These are phyloP conservation scores for Agrotis ipsilon DNA, from an alignment of 2,888 invertebrate genomes.

Conservation along the genomic window DNA sequence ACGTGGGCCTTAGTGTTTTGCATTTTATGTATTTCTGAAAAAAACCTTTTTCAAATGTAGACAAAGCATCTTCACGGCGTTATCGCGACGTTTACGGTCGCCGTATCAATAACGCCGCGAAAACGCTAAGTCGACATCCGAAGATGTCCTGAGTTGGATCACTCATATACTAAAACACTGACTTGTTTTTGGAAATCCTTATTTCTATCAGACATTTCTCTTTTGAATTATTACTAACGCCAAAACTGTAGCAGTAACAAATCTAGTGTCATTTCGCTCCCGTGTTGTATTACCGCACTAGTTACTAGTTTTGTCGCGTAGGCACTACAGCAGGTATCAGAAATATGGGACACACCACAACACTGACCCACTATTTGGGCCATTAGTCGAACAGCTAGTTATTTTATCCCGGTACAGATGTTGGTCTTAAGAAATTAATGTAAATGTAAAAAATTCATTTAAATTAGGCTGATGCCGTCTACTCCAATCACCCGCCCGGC, in stretches of 20 bases:
- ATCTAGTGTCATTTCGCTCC: neutral
- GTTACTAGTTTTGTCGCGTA: too few relatives aligned
- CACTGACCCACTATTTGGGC: too few relatives aligned
- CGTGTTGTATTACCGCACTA: neutral
- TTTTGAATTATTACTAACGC: neutral
- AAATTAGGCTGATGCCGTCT: too few relatives aligned
- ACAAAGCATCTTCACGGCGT: neutral
- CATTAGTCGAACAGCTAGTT: too few relatives aligned
- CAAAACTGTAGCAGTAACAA: neutral
- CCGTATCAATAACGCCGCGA: neutral
- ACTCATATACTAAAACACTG: neutral
- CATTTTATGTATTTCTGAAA: neutral
- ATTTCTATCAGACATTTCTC: too few relatives aligned
- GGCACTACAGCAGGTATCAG: too few relatives aligned
- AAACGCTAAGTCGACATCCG: neutral
- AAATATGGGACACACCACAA: too few relatives aligned
- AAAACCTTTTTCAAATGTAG: neutral
- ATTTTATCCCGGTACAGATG: too few relatives aligned
- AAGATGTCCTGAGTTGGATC: neutral
- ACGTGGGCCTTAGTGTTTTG: neutral
- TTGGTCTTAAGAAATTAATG: too few relatives aligned
- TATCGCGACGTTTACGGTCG: neutral
- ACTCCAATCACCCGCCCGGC: too few relatives aligned
- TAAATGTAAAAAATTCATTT: too few relatives aligned
- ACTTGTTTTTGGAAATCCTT: conserved; percentile 14